Evolutionary conservation across 2,113 vertebrate genomes (phyloP).

Genomic region (Dicaeum eximium): DNA sequence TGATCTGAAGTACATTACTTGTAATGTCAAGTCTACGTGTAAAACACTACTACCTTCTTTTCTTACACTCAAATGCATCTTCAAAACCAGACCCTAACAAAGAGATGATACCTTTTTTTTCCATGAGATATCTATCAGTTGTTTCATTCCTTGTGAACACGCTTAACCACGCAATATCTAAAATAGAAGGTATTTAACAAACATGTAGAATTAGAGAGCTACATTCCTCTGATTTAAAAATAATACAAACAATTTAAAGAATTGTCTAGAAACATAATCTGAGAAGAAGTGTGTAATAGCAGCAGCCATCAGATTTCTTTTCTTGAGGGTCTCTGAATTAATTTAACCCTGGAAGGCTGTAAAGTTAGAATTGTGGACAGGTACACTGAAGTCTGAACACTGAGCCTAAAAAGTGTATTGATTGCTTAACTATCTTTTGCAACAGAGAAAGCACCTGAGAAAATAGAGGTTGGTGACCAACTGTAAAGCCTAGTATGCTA

Average conservation of each 20-base stretch:
- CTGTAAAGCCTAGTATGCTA: background rate
- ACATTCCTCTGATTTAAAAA: background rate
- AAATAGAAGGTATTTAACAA: background rate
- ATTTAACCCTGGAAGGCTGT: background rate
- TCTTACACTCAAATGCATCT: background rate
- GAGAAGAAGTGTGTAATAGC: background rate
- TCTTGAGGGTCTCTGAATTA: background rate
- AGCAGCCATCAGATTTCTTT: background rate
- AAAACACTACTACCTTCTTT: background rate
- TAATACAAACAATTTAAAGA: background rate
- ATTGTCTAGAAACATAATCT: background rate
- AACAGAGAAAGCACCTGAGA: background rate
- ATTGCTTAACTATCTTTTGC: background rate
- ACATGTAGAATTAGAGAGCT: background rate
- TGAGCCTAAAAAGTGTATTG: background rate
- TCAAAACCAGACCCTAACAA: background rate
- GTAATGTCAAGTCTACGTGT: background rate
- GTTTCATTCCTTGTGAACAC: slow-evolving; percentile 9
- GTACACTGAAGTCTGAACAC: background rate
- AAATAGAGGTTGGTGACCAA: background rate
- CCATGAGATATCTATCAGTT: background rate
- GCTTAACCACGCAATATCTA: slow-evolving; percentile 42
- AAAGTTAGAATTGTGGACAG: background rate
- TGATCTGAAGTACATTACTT: background rate
- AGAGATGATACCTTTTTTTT: background rate